A percentile compares a stretch with the other conserved stretches of the same genome.
Conservation (phyloP, 2,888 invertebrate species). For the Strigamia maritima region DNA sequence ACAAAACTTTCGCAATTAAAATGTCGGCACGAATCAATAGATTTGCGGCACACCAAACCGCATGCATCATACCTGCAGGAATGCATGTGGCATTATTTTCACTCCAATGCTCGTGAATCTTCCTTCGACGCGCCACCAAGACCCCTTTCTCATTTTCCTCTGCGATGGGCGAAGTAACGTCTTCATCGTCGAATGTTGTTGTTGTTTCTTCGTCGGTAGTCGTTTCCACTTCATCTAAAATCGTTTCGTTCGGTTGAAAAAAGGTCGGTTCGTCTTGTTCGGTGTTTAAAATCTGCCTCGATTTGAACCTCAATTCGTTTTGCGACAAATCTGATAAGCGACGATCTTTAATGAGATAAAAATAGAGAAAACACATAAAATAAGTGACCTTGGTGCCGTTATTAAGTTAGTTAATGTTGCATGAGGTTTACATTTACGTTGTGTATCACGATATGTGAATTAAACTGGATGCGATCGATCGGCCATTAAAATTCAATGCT, state of each 20-base stretch:
- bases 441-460: background rate
- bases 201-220: background rate
- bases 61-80: background rate
- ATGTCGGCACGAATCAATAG: background rate
- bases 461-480: background rate
- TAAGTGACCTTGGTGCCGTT: background rate
- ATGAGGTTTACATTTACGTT: background rate
- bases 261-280: too few relatives aligned
- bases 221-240: background rate
- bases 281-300: background rate
- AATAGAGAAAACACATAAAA: background rate
- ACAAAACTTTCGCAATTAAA: background rate
- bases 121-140: background rate
- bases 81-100: slow-evolving; percentile 15
- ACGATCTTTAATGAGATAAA: slow-evolving; percentile 5
- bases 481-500: slow-evolving; percentile 10
- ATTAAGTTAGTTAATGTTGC: slow-evolving; percentile 11
- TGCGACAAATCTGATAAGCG: background rate
- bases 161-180: background rate
- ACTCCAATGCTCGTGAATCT: slow-evolving; percentile 13
- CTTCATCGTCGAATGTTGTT: too few relatives aligned
- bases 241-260: too few relatives aligned
- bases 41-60: background rate
- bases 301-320: background rate
- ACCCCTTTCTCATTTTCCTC: background rate